These are phyloP conservation scores for Dryadula phaetusa DNA, from an alignment of 2,888 invertebrate genomes.

Conservation along the genomic window DNA sequence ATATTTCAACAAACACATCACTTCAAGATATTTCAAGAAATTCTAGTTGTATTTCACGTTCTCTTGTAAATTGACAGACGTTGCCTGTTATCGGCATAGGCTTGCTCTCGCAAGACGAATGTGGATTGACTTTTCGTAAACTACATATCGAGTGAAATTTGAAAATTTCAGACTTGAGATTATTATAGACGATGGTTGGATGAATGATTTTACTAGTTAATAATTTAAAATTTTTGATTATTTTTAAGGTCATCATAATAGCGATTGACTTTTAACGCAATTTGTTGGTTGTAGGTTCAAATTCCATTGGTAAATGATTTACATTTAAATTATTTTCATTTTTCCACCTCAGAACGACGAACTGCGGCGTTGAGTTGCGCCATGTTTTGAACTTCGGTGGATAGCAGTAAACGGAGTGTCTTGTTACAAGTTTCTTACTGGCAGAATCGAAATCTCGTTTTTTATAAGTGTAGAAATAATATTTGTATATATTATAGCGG, in stretches of 20 bases:
- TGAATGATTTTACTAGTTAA: too few species aligned
- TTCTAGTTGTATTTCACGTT: not conserved
- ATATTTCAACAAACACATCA: not conserved
- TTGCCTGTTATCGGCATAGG: conserved; percentile 1
- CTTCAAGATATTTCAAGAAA: not conserved
- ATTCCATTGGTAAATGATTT: too few species aligned
- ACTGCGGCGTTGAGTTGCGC: not conserved
- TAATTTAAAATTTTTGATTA: too few species aligned
- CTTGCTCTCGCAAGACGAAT: not conserved
- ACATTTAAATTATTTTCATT: too few species aligned
- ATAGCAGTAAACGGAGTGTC: not conserved
- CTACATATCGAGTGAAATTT: not conserved
- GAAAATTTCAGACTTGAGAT: not conserved
- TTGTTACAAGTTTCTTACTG: too few species aligned
- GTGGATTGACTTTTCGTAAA: not conserved
- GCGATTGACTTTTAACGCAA: too few species aligned
- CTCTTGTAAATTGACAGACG: not conserved
- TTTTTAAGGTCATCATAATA: too few species aligned
- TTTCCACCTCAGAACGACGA: not conserved
- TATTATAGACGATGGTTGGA: too few species aligned
- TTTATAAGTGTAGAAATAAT: too few species aligned
- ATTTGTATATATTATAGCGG: too few species aligned
- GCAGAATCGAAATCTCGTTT: too few species aligned
- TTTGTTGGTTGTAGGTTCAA: too few species aligned
- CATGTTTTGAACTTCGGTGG: not conserved